These are phyloP conservation scores for Orthonychiurus folsomi DNA, from an alignment of 2,888 invertebrate species.

Conservation along the genomic window DNA sequence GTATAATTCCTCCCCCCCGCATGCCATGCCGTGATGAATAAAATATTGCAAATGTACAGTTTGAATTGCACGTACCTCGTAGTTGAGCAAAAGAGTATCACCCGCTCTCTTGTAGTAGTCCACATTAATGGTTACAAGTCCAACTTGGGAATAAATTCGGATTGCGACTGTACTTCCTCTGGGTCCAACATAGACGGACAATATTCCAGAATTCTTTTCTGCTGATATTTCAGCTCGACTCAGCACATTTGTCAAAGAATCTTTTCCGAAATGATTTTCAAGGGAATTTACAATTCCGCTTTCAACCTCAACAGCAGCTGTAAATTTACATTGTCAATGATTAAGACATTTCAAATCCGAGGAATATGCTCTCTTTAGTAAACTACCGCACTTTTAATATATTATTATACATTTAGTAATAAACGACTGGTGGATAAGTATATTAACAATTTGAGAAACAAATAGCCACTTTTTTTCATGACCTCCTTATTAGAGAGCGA, in stretches of 20 bases:
- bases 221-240: constrained; percentile 57
- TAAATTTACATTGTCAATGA: too few relatives aligned
- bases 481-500: too few relatives aligned
- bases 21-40: too few relatives aligned
- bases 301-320: constrained; percentile 10
- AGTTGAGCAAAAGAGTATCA: constrained; percentile 61
- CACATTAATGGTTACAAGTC: constrained; percentile 69
- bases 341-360: background rate
- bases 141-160: constrained; percentile 59
- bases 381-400: too few relatives aligned
- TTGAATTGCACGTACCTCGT: too few relatives aligned
- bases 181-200: constrained; percentile 62
- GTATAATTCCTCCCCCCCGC: too few relatives aligned
- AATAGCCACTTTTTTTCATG: too few relatives aligned
- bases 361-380: too few relatives aligned
- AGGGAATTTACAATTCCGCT: constrained; percentile 25
- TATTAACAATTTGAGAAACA: too few relatives aligned
- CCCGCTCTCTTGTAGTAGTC: constrained; percentile 70
- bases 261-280: constrained; percentile 29
- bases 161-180: constrained; percentile 60
- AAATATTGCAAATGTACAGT: too few relatives aligned
- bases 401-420: too few relatives aligned
- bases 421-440: too few relatives aligned
- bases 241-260: constrained; percentile 49
- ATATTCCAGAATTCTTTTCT: constrained; percentile 52